Evolutionary conservation across 2,113 vertebrate species (phyloP).

Genomic region (Grus americana): DNA sequence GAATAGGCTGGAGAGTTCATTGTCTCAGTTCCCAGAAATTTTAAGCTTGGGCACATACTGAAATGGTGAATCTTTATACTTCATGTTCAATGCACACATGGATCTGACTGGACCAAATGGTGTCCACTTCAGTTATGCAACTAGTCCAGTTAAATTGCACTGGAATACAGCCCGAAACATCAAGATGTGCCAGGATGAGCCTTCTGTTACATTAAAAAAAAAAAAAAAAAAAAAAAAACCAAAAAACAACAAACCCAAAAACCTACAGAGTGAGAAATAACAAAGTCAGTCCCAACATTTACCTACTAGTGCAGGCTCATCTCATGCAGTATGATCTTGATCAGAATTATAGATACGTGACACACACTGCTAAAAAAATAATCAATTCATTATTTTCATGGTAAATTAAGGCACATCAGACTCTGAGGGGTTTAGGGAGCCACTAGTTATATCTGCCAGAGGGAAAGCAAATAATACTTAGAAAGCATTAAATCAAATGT

Average conservation of each 20-base stretch:
- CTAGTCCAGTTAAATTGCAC: neutral
- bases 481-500: constrained; percentile 22
- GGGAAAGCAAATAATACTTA: constrained; percentile 43
- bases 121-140: constrained; percentile 6
- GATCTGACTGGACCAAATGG: neutral
- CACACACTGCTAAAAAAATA: constrained; percentile 7
- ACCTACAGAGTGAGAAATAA: neutral
- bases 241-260: neutral
- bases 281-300: neutral
- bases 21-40: neutral
- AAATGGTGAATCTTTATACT: neutral
- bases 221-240: neutral
- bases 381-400: neutral
- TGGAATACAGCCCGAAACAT: neutral
- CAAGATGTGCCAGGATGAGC: neutral
- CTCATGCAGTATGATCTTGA: neutral
- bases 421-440: neutral
- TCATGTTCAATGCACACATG: neutral
- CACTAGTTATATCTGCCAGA: constrained; percentile 14
- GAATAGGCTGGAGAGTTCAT: neutral
- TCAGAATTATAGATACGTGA: neutral
- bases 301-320: neutral
- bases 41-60: neutral
- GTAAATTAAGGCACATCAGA: constrained; percentile 5
- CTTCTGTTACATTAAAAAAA: neutral